Evolutionary conservation across 2,888 invertebrate species (phyloP), one percentile per base, ranked within the genome.

Genomic region (Platycheirus albimanus): DNA sequence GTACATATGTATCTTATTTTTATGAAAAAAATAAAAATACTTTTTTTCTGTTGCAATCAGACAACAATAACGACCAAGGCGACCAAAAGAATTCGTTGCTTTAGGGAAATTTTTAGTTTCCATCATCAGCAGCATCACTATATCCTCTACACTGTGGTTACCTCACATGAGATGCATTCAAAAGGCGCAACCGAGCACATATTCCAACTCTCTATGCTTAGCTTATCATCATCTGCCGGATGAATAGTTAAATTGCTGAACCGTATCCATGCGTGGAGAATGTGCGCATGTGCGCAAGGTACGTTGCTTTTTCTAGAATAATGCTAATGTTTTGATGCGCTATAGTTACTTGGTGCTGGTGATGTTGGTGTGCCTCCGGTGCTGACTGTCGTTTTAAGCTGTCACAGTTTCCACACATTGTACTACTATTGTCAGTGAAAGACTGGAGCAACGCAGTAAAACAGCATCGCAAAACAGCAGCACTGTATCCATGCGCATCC

Each of bases 201-300:
- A 66, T 47, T 19, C n/a, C 56, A 49, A 52, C 38, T 63, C 30
- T 33, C 17, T 56, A 61, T 61, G 45, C 61, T 61, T 45, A 61
- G 74, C 72, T 83, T 83, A 83, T 83, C 83, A 83, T 78, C 78
- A 77, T 78, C 83, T 72, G 78, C 78, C 78, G 83, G 69, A 72
- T 72, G 78, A 78, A 83, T 83, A 78, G 83, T 83, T 83, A 83
- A 83, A 83, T 77, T 64, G 72, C 56, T 63, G 78, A 74, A 83
- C 83, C 78, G 69, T 78, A 78, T 83, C 78, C 83, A 83, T 83
- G 83, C 83, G 83, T 83, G 78, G 83, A 67, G 69, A 83, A 83
- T 83, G 77, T 67, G 54, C 52, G 61, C 63, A 54, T 45, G 58
- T 41, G 72, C 72, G 56, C 52, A 38, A 51, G 52, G 47, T 54